Evolutionary conservation across 2,113 vertebrate species (phyloP), one percentile per base, ranked within the genome.

Genomic region (Lepisosteus oculatus): DNA sequence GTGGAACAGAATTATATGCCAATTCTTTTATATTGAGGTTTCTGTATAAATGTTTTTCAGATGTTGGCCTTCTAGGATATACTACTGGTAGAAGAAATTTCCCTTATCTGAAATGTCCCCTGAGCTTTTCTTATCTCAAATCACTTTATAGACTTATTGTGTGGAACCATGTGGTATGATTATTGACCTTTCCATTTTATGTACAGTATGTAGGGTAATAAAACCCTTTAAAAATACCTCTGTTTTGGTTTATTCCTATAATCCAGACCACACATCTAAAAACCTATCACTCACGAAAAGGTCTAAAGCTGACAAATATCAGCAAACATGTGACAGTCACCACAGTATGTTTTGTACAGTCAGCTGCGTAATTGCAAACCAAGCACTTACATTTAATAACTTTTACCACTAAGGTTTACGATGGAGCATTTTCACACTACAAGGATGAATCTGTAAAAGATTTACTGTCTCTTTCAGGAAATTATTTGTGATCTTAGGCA

Each of bases 71-170:
- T 5, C 9, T 51, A 6, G 1, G 5, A 51, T 51, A 51, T 51
- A 51, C 47, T 9, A 51, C 47, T 9, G 9, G 9, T 51, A 51
- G 9, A 51, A 51, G 47, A 6, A 51, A 51, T 51, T 51, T 51
- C 47, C 47, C 9, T 51, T 51, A 51, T 51, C 47, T 6, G 5
- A 6, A 9, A 9, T 51, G 9, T 51, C 9, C 9, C 9, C 47
- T 51, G 47, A 51, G 5, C 47, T 51, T 51, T 5, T 29, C 65
- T 59, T 66, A 66, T 72, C 71, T 57, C 41, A 17, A 41, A 56
- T 56, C 65, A 57, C 6, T 73, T 73, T 73, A 73, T 47, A 15
- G 57, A 12, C 13, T 68, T 62, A 73, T 73, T 57, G 14, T 72
- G 70, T 44, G 65, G 63, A 64, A 2, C 56, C 61, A 29, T 43